Evolutionary conservation across 2,797 vertebrate species (phyloP), one percentile per base, ranked within the genome.

Genomic region (Etheostoma nigrum): DNA sequence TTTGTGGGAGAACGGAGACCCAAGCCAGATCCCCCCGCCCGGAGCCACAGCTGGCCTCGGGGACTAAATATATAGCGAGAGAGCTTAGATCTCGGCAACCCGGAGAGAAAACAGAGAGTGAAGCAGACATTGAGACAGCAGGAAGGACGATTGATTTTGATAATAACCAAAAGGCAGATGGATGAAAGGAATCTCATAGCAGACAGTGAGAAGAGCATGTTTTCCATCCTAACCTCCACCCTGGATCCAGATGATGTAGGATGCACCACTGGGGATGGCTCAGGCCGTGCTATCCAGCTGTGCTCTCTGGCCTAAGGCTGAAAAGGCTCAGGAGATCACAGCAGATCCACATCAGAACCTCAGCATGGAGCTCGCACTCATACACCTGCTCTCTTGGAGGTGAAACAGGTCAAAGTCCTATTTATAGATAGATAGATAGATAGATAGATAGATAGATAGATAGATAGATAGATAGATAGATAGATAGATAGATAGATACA

Each of bases 31-130:
- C 80, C 76, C 67, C 79, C 80, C 64, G 76, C 76, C 79, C 8
- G 5, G 84, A 81, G 81, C 75, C 86, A 83, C 88, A 92, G 85
- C 80, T 81, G 85, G 83, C 82, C 75, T 71, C 48, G 0, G 64
- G 79, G 73, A 83, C 82, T 89, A 90, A 90, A 91, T 85, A 90
- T 87, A 90, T 68, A 79, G 74, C 42, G 74, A 45, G 16, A 44
- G 53, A 60, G 64, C 55, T 67, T 30, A 72, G 54, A 65, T 45
- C 4, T 40, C 33, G 72, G 67, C 66, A 74, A 63, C 23, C 49
- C 16, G 0, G 51, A 77, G 42, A 68, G 42, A 72, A 76, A 73
- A 59, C 45, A 52, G 52, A 66, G 64, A 15, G 19, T 40, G 57
- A 67, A 62, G 69, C 25, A 47, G 23, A 78, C 45, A 57, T 66